Conservation (phyloP, 2,797 vertebrate genomes). For the Euthynnus affinis region DNA sequence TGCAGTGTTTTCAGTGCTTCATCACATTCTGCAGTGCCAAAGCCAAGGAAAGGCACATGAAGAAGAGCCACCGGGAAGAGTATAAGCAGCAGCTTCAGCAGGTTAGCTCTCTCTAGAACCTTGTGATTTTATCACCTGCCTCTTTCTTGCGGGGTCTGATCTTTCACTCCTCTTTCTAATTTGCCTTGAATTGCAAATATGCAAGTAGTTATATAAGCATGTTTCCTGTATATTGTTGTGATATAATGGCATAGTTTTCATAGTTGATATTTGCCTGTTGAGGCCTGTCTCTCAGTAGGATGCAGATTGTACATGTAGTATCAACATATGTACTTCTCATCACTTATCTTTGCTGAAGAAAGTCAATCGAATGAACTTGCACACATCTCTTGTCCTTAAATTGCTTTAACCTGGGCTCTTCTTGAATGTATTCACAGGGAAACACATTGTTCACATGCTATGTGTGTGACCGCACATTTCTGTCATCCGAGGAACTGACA, state of each 20-base stretch:
- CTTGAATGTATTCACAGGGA: slow-evolving; percentile 67
- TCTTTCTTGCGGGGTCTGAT: neutral
- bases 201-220: neutral
- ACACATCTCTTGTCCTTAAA: neutral
- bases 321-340: neutral
- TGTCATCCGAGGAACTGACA: slow-evolving; percentile 88
- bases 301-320: neutral
- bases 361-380: neutral
- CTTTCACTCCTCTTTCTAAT: neutral
- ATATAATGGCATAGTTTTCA: neutral
- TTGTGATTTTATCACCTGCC: neutral
- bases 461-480: slow-evolving; percentile 88
- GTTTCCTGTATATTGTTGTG: neutral
- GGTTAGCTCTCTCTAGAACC: slow-evolving; percentile 54
- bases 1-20: slow-evolving; percentile 91
- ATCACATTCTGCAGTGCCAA: slow-evolving; percentile 91
- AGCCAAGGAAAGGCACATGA: slow-evolving; percentile 92
- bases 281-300: neutral
- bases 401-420: neutral
- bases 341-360: neutral
- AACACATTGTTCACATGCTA: slow-evolving; percentile 91
- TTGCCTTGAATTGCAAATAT: neutral
- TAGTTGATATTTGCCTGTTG: neutral
- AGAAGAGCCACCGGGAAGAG: slow-evolving; percentile 89
- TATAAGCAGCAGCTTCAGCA: slow-evolving; percentile 90